Evolutionary conservation across 2,888 invertebrate genomes (phyloP).

Genomic region (Dynastes grantii): DNA sequence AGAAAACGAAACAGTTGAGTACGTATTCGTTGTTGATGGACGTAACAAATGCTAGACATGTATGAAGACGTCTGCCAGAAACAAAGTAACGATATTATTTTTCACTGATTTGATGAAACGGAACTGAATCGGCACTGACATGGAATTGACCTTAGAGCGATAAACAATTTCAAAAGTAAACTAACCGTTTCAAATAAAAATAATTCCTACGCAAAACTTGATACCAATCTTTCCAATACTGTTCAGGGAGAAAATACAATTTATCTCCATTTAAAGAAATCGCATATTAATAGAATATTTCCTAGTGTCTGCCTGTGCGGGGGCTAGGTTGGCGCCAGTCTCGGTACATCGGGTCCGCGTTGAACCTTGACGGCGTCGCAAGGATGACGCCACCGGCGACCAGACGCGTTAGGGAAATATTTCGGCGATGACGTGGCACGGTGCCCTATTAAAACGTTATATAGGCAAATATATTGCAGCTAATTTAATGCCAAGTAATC

Average conservation of each 20-base stretch:
- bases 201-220: not conserved
- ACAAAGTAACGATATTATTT: too few species aligned
- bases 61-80: too few species aligned
- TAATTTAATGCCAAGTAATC: not conserved
- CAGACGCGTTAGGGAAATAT: conserved; percentile 22
- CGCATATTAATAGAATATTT: conserved; percentile 31
- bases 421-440: conserved; percentile 38
- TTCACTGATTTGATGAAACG: too few species aligned
- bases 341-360: conserved; percentile 33
- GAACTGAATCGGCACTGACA: too few species aligned
- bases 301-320: conserved; percentile 21
- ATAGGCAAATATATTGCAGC: not conserved
- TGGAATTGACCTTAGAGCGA: too few species aligned
- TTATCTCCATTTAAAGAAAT: conserved; percentile 23
- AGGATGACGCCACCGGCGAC: conserved; percentile 41
- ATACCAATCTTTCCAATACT: not conserved
- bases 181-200: not conserved
- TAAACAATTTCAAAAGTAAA: too few species aligned
- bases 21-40: too few species aligned
- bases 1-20: too few species aligned
- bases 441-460: conserved; percentile 29
- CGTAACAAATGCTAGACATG: too few species aligned
- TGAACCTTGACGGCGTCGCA: conserved; percentile 46
- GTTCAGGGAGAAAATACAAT: not conserved
- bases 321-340: conserved; percentile 39